A percentile compares a stretch with the other conserved stretches of the same genome.
Conservation (phyloP, 2,888 invertebrate species). For the Nomada fucata region DNA sequence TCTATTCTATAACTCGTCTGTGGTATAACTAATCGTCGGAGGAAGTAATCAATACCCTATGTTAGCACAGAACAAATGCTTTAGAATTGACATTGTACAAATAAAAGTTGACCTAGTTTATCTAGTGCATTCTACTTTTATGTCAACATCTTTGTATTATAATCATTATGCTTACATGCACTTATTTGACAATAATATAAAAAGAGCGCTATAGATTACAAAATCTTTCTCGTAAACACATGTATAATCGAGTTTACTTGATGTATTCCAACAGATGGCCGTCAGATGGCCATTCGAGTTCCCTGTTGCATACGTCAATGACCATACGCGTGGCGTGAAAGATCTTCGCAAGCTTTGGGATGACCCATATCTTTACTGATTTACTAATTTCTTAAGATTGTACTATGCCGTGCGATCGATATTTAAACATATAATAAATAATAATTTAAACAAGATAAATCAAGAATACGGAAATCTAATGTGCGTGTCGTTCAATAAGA, state of each 20-base stretch:
- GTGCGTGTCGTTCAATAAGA: slow-evolving; percentile 62
- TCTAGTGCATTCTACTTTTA: background rate
- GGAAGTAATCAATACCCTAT: slow-evolving; percentile 37
- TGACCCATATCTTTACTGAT: slow-evolving; percentile 2
- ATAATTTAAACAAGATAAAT: slow-evolving; percentile 19
- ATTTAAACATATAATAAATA: background rate
- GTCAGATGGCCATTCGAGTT: slow-evolving; percentile 47
- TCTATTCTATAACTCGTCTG: too few species aligned
- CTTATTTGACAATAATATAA: background rate
- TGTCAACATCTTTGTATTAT: background rate
- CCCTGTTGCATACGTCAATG: slow-evolving; percentile 54
- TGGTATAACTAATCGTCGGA: slow-evolving; percentile 12
- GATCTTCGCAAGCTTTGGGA: slow-evolving; percentile 11
- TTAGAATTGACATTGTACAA: background rate
- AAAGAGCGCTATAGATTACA: slow-evolving; percentile 3
- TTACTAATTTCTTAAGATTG: slow-evolving; percentile 10
- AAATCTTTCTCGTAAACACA: slow-evolving; percentile 9
- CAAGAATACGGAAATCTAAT: slow-evolving; percentile 50
- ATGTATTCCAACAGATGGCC: slow-evolving; percentile 22
- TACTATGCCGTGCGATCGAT: slow-evolving; percentile 1
- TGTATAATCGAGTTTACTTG: slow-evolving; percentile 17
- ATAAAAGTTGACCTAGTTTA: background rate
- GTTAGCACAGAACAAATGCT: background rate
- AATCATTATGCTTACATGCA: background rate
- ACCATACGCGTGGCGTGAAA: slow-evolving; percentile 45